Conservation (phyloP, 2,797 vertebrate genomes). For the Clarias fuscus region DNA sequence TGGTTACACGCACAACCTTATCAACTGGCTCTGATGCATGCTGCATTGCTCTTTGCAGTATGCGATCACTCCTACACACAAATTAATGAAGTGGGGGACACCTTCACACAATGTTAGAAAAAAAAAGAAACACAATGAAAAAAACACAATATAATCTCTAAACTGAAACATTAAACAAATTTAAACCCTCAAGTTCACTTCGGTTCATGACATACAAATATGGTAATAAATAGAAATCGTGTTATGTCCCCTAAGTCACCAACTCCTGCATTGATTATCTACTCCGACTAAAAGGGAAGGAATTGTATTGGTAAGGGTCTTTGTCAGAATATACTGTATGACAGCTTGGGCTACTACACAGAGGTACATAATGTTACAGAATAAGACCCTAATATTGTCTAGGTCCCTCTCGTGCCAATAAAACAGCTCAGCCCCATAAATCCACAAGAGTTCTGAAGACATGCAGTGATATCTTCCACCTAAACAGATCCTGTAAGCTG, state of each 20-base stretch:
- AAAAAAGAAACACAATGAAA: neutral
- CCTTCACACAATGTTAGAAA: neutral
- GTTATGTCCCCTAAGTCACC: neutral
- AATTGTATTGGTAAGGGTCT: neutral
- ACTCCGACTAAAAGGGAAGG: constrained; percentile 9
- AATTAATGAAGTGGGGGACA: neutral
- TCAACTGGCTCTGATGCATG: constrained; percentile 32
- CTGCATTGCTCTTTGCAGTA: constrained; percentile 17
- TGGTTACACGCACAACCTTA: constrained; percentile 45
- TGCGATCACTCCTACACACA: constrained; percentile 17
- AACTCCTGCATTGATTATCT: neutral
- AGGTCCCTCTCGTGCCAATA: too few relatives aligned
- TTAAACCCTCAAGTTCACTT: neutral
- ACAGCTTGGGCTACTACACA: neutral
- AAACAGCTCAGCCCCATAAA: too few relatives aligned
- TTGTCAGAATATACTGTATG: constrained; percentile 7
- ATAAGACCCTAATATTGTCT: neutral
- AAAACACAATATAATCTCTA: neutral
- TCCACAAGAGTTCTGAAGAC: too few relatives aligned
- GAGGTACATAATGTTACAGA: neutral
- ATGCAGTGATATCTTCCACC: too few relatives aligned
- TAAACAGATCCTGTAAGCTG: too few relatives aligned
- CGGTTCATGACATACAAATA: neutral
- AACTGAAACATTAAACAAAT: neutral
- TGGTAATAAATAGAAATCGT: neutral